phyloP scores from a whole-genome alignment of 2,113 vertebrate genomes.

The Gopherus evgoodei region DNA sequence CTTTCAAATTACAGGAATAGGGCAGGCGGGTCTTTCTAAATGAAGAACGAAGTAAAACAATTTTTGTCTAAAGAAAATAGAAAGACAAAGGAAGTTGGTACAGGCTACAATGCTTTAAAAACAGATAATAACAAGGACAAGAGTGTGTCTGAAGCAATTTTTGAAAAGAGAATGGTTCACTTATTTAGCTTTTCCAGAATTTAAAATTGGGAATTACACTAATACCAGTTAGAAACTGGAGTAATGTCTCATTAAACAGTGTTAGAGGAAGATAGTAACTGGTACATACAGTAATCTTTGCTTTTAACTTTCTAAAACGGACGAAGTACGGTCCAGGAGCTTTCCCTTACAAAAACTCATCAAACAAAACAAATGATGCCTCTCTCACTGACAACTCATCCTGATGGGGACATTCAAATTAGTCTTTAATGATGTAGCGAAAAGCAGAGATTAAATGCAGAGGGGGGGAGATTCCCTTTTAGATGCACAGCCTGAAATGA shows the following conservation, averaged over 20 bases:
- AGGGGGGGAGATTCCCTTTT: neutral
- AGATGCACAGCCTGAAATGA: neutral
- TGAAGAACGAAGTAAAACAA: constrained; percentile 16
- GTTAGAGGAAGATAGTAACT: neutral
- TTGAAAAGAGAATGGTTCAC: neutral
- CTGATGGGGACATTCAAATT: neutral
- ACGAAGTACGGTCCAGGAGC: neutral
- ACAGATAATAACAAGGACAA: neutral
- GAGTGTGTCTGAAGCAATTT: neutral
- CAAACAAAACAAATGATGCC: neutral
- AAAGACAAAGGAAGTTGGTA: neutral
- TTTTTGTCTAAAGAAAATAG: neutral
- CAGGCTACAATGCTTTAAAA: constrained; percentile 20
- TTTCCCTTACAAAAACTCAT: neutral
- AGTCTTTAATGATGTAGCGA: neutral
- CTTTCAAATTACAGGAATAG: neutral
- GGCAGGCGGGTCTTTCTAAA: neutral
- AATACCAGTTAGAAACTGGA: neutral
- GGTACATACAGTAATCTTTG: neutral
- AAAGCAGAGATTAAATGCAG: neutral
- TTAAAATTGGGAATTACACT: neutral
- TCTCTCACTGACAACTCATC: neutral
- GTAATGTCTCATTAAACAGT: neutral
- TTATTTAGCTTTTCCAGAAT: neutral
- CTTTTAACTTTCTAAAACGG: neutral